A percentile compares a stretch with the other conserved stretches of the same genome.
These are phyloP conservation scores for Tenodera sinensis DNA, from an alignment of 2,888 invertebrate species.

Conservation along the genomic window DNA sequence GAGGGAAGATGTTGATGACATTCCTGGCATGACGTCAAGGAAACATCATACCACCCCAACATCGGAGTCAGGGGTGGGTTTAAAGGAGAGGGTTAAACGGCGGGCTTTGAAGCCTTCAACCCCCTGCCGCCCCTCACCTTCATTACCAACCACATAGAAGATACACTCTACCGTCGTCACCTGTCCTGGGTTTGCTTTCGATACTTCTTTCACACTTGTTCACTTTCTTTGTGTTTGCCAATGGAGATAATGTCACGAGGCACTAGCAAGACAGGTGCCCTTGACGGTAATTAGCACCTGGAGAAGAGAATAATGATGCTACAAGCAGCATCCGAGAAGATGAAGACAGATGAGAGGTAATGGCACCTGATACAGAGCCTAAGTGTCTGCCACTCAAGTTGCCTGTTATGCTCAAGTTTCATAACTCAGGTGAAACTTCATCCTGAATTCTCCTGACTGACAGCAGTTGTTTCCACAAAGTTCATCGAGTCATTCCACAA, in stretches of 20 bases:
- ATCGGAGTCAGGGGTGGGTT: not conserved
- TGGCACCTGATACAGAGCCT: not conserved
- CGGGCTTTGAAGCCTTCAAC: not conserved
- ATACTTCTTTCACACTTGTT: not conserved
- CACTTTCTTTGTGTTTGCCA: not conserved
- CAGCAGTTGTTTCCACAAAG: too few relatives aligned
- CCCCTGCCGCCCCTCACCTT: not conserved
- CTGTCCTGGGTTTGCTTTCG: not conserved
- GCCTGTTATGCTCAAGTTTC: not conserved
- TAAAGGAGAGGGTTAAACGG: not conserved
- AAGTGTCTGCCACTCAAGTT: not conserved
- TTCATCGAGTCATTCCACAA: too few relatives aligned
- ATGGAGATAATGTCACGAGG: too few relatives aligned
- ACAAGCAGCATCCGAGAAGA: not conserved
- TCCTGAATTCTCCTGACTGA: too few relatives aligned
- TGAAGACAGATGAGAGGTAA: not conserved
- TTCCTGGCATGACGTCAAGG: not conserved
- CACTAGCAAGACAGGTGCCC: not conserved
- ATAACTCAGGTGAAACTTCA: not conserved
- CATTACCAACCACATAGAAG: not conserved
- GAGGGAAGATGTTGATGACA: not conserved
- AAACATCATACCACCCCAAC: not conserved
- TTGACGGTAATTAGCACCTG: not conserved
- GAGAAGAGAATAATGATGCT: not conserved
- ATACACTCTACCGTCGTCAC: not conserved